A percentile compares a stretch with the other conserved stretches of the same genome.
phyloP scores from a whole-genome alignment of 2,888 invertebrate species.

The Xestia xanthographa region DNA sequence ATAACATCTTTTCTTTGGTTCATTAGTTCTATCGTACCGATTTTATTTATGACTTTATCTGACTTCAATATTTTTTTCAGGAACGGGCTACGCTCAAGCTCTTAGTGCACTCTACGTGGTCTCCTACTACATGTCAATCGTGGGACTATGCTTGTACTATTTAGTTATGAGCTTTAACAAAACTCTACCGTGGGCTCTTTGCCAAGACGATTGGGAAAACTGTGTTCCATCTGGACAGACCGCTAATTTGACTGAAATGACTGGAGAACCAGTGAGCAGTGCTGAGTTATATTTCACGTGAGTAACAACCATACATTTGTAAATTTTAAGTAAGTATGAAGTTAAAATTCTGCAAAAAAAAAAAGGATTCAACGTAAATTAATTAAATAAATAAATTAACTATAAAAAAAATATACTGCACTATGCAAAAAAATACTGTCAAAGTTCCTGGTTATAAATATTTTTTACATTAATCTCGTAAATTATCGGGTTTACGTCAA shows the following conservation, averaged over 20 bases:
- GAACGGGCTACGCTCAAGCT: slow-evolving; percentile 93
- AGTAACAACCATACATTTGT: slow-evolving; percentile 65
- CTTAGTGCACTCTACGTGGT: slow-evolving; percentile 92
- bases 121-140: slow-evolving; percentile 94
- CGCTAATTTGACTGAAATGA: slow-evolving; percentile 67
- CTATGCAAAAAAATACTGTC: background rate
- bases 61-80: slow-evolving; percentile 77
- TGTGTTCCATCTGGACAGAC: slow-evolving; percentile 84
- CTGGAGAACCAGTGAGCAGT: slow-evolving; percentile 83
- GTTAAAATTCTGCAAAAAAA: background rate
- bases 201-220: slow-evolving; percentile 90
- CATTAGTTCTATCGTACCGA: slow-evolving; percentile 12
- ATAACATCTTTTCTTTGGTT: too few relatives aligned
- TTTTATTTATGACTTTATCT: background rate
- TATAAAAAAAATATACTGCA: too few relatives aligned
- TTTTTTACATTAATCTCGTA: background rate
- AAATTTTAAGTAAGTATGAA: background rate
- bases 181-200: slow-evolving; percentile 94
- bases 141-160: slow-evolving; percentile 94
- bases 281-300: slow-evolving; percentile 91
- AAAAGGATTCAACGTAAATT: background rate
- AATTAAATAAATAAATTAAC: background rate
- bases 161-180: slow-evolving; percentile 93
- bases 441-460: background rate
- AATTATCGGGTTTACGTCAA: background rate